phyloP scores from a whole-genome alignment of 1,140 invertebrate genomes.

The Liolophura sinensis region DNA sequence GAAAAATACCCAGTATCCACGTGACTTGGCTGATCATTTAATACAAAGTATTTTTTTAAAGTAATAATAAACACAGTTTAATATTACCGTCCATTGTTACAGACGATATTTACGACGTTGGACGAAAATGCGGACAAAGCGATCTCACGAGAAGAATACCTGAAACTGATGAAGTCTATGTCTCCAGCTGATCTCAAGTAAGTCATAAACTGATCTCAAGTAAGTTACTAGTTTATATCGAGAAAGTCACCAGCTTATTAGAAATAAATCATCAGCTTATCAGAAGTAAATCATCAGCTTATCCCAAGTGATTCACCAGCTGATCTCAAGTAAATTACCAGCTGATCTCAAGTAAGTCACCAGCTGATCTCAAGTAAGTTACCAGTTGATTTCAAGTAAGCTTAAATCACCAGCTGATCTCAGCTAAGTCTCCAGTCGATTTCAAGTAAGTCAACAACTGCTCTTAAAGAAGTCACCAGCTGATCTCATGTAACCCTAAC shows the following conservation, averaged over 20 bases:
- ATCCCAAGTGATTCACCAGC: background rate
- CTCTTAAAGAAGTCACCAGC: too few species aligned
- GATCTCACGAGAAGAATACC: conserved; percentile 34
- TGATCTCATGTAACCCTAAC: too few species aligned
- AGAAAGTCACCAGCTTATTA: background rate
- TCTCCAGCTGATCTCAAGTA: conserved; percentile 38
- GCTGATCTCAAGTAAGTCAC: background rate
- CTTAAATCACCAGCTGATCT: too few species aligned
- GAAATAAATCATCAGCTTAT: background rate
- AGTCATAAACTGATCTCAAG: conserved; percentile 7
- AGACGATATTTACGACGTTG: conserved; percentile 34
- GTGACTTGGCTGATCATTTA: too few species aligned
- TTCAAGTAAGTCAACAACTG: too few species aligned
- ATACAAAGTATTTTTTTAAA: too few species aligned
- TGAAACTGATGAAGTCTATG: conserved; percentile 29
- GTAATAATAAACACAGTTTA: too few species aligned
- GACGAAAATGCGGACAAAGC: conserved; percentile 31
- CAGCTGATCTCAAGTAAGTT: too few species aligned
- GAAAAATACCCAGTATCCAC: too few species aligned
- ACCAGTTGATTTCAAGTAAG: too few species aligned
- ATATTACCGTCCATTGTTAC: conserved; percentile 10
- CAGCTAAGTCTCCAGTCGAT: too few species aligned
- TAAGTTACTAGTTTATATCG: background rate
- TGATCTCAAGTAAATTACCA: conserved; percentile 1
- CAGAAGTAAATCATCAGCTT: background rate